A percentile compares a stretch with the other conserved stretches of the same genome.
phyloP scores from a whole-genome alignment of 2,113 vertebrate genomes.

The Thomomys bottae region DNA sequence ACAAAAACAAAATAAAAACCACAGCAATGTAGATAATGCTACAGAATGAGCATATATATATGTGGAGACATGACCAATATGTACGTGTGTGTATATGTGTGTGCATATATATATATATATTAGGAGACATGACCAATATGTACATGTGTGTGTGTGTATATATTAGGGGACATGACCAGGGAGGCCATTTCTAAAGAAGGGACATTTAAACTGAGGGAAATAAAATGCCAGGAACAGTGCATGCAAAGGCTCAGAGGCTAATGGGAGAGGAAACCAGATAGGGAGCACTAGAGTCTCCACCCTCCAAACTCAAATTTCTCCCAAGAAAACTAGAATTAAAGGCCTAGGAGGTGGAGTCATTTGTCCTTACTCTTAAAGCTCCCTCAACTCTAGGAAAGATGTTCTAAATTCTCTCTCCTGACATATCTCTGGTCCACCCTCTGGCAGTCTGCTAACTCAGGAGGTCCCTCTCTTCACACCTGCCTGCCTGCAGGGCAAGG shows the following conservation, averaged over 20 bases:
- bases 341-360: too few species aligned
- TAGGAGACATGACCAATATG: too few species aligned
- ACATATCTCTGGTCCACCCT: neutral
- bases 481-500: neutral
- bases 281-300: neutral
- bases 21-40: neutral
- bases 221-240: neutral
- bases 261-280: too few species aligned
- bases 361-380: neutral
- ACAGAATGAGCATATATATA: too few species aligned
- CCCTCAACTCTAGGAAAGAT: neutral
- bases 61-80: neutral
- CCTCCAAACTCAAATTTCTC: neutral
- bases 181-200: neutral
- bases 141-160: too few species aligned
- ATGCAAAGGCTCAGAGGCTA: neutral
- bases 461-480: neutral
- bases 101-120: too few species aligned
- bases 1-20: neutral
- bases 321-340: neutral
- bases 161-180: neutral
- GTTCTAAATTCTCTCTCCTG: too few species aligned
- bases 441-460: neutral
- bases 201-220: neutral
- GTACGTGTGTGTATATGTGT: too few species aligned